Evolutionary conservation across 2,797 vertebrate genomes (phyloP), one percentile per base, ranked within the genome.

Genomic region (Parauchenoglanis punctatus): DNA sequence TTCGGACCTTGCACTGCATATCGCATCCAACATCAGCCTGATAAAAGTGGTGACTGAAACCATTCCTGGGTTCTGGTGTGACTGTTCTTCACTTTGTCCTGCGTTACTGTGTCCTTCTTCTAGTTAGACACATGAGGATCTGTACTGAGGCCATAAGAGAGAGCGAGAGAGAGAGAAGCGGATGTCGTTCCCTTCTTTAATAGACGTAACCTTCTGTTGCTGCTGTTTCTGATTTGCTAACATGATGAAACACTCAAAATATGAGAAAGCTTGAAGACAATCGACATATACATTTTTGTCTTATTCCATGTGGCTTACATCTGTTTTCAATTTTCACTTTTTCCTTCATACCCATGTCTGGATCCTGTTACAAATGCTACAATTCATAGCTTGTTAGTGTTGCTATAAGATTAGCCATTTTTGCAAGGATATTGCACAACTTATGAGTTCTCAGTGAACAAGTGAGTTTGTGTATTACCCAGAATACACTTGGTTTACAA

Each of bases 161-260:
- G 49, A 49, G 49, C 7, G 49, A 20, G 58, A 65, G 10, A 65
- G 63, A 65, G 67, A 70, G 31, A 35, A 20, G 31, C 31, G 67
- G 67, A 70, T 70, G 31, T 35, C 15, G 1, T 35, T 18, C 13
- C 40, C 67, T 5, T 10, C n/a, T 35, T 31, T 31, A 54, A 12
- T 6, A 13, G 72, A 46, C 8, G 18, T 78, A 35, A 31, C 52
- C 18, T 10, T 56, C 28, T 56, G 3, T 11, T 56, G 76, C 17
- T 56, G 76, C 76, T 78, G 76, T 56, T 78, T 78, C n/a, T 56
- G 28, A 78, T 78, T 78, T 31, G 31, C 52, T 1, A 17, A 18
- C 76, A 35, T 54, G 28, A 17, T 31, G 76, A 78, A 58, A 78
- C 52, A 20, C 52, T 77, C 18, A 17, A 31, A 56, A 56, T 78